Percentiles rank a stretch among this genome's conserved stretches.
Evolutionary conservation across 2,797 vertebrate species (phyloP).

Genomic region (Enteromius mattozi): DNA sequence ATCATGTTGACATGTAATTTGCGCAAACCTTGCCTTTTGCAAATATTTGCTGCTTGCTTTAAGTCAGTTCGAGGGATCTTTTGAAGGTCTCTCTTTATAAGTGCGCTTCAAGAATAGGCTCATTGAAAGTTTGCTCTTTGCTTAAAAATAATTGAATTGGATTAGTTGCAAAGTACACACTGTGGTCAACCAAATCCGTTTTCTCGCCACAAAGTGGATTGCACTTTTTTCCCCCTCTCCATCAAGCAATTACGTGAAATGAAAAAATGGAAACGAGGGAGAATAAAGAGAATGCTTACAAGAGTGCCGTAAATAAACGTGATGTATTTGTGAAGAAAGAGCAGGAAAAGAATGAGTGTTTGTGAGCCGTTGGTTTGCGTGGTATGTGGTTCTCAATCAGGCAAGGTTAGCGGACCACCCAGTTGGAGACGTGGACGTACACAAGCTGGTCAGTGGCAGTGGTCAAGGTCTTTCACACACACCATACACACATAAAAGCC

Average conservation of each 20-base stretch:
- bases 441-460: constrained; percentile 64
- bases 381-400: constrained; percentile 56
- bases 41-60: constrained; percentile 59
- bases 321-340: constrained; percentile 48
- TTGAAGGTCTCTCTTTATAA: constrained; percentile 53
- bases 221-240: constrained; percentile 33
- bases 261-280: constrained; percentile 37
- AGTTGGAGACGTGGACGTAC: constrained; percentile 59
- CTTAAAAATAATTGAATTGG: constrained; percentile 51
- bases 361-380: constrained; percentile 52
- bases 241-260: constrained; percentile 54
- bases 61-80: constrained; percentile 55
- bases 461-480: constrained; percentile 75
- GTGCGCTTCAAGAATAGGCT: constrained; percentile 39
- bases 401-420: constrained; percentile 76
- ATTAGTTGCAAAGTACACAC: constrained; percentile 46
- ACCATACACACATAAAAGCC: constrained; percentile 66
- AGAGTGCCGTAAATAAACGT: constrained; percentile 56
- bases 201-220: constrained; percentile 55
- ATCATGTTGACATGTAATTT: constrained; percentile 46
- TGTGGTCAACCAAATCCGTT: constrained; percentile 36
- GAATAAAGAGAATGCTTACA: constrained; percentile 46
- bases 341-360: constrained; percentile 39
- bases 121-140: constrained; percentile 49
- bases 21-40: constrained; percentile 44